Evolutionary conservation across 2,888 invertebrate genomes (phyloP), one percentile per base, ranked within the genome.

Genomic region (Mythimna vitellina): DNA sequence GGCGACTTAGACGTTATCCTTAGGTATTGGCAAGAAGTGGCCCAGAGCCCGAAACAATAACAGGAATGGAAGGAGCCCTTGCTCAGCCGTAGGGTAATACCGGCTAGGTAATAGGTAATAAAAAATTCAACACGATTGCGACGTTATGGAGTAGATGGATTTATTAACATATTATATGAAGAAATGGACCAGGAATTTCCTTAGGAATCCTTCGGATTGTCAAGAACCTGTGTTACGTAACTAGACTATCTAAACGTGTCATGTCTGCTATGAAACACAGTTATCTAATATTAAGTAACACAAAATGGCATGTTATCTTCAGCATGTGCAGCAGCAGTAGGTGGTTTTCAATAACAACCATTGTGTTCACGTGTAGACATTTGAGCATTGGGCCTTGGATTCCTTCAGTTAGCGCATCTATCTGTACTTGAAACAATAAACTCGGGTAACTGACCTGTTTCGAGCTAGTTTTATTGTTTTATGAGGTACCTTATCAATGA

Each of bases 391-490:
- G 29, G 29, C 10, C 32, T 25, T 22, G 29, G n/a, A 35, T 69
- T 25, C 14, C 10, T 51, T 14, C 7, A 57, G 8, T 32, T 38
- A 29, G n/a, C 61, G 56, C 14, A 29, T 17, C 10, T 56, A 20
- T 2, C 54, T 25, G 22, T 73, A 49, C 29, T 20, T 14, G 7
- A 20, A 72, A 62, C 54, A 56, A 56, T 38, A 69, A 56, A 54
- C 32, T 29, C 6, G 6, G 25, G 35, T 49, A 25, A 9, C 25
- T 35, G 22, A 57, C 25, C 42, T 32, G 25, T 29, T 17, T 29
- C n/a, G 20, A 38, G 10, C 49, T 49, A 14, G 38, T 61, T 74
- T 54, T 29, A 14, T 22, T 35, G 25, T 22, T 46, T 70, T 57
- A 63, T 64, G 6, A 46, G 17, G 46, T 14, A 46, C 46, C 17